Conservation (phyloP, 2,888 invertebrate species). For the Loripinus fragilis region DNA sequence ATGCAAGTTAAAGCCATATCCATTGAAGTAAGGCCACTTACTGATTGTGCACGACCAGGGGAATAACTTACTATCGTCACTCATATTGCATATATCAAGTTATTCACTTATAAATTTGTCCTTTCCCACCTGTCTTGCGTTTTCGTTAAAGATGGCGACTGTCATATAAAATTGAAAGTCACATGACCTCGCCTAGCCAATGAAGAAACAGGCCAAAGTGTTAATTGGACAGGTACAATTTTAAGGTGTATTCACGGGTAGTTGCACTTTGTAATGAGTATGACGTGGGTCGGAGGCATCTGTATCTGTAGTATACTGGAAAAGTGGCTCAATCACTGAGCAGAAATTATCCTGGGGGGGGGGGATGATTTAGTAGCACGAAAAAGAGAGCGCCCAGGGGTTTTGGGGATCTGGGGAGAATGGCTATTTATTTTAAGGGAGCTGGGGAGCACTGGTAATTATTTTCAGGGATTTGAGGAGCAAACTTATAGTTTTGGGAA, state of each 20-base stretch:
- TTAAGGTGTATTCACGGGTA: slow-evolving; percentile 35
- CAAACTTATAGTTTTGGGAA: no score
- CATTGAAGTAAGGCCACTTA: slow-evolving; percentile 96
- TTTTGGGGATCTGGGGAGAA: no score
- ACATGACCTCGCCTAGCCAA: slow-evolving; percentile 56
- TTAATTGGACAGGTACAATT: slow-evolving; percentile 48
- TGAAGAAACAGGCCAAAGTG: slow-evolving; percentile 19
- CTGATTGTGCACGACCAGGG: slow-evolving; percentile 91
- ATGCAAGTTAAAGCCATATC: slow-evolving; percentile 99
- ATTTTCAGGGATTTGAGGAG: no score
- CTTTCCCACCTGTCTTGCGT: slow-evolving; percentile 41
- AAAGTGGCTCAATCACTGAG: no score
- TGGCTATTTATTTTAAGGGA: no score
- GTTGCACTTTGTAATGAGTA: not conserved
- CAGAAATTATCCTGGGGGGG: no score
- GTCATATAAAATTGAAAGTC: slow-evolving; percentile 55
- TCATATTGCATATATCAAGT: slow-evolving; percentile 37
- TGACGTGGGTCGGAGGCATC: no score
- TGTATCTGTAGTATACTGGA: no score
- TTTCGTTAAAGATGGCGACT: slow-evolving; percentile 60
- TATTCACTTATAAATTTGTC: slow-evolving; percentile 2
- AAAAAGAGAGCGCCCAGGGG: no score
- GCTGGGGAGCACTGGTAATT: no score
- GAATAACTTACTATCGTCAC: slow-evolving; percentile 70
- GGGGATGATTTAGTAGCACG: no score